Percentiles rank a stretch among this genome's conserved stretches.
phyloP scores from a whole-genome alignment of 1,140 invertebrate species.

The Andricus grossulariae region DNA sequence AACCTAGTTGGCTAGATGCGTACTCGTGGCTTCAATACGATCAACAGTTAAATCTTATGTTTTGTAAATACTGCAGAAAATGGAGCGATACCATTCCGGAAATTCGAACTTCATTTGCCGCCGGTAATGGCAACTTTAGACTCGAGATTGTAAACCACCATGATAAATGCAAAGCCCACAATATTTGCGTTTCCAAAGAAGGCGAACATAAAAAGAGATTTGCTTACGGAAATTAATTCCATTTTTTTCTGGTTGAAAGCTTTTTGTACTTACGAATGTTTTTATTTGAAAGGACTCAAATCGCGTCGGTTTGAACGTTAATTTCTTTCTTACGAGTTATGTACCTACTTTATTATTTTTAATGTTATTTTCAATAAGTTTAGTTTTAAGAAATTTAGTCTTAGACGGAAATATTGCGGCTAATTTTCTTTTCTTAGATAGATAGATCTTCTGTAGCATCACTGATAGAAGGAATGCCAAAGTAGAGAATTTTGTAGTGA shows the following conservation, averaged over 20 bases:
- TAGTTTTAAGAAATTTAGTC: no score
- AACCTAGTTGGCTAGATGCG: constrained; percentile 79
- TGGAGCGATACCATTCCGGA: constrained; percentile 83
- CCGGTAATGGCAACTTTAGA: constrained; percentile 85
- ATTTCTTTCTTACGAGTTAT: no score
- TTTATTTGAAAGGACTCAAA: no score
- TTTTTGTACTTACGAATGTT: neutral
- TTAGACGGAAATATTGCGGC: no score
- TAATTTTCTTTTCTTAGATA: neutral
- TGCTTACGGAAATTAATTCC: constrained; percentile 18
- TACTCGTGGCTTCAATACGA: constrained; percentile 85
- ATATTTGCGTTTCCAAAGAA: constrained; percentile 78
- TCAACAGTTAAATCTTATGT: constrained; percentile 81
- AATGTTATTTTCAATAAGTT: no score
- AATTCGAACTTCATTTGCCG: constrained; percentile 84
- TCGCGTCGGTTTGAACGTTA: no score
- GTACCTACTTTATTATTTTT: no score
- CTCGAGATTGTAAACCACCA: constrained; percentile 86
- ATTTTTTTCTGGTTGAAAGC: neutral
- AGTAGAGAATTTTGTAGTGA: constrained; percentile 46
- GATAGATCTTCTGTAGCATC: neutral
- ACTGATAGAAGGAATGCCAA: constrained; percentile 46
- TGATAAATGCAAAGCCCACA: constrained; percentile 85
- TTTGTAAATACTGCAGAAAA: constrained; percentile 83
- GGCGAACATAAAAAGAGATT: constrained; percentile 46